Evolutionary conservation across 1,140 invertebrate species (phyloP).

Genomic region (Augochlora pura): DNA sequence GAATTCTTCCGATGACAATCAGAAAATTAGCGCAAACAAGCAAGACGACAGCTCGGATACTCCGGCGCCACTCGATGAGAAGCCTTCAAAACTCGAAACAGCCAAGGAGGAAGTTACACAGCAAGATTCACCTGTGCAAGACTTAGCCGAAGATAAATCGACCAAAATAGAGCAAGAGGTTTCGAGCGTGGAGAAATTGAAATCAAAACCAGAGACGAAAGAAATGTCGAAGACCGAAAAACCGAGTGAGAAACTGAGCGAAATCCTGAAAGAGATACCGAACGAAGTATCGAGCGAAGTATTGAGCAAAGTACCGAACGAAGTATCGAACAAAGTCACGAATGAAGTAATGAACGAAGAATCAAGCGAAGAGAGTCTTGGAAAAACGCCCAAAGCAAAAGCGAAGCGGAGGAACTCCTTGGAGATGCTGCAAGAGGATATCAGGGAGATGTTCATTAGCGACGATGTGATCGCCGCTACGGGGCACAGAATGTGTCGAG

Average conservation of each 20-base stretch:
- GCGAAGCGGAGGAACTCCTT: slow-evolving; percentile 79
- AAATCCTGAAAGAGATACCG: too few relatives aligned
- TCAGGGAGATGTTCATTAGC: slow-evolving; percentile 85
- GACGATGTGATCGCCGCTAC: slow-evolving; percentile 82
- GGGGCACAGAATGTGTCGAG: slow-evolving; percentile 74
- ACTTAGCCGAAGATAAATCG: not conserved
- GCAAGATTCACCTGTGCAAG: not conserved
- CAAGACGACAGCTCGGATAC: too few relatives aligned
- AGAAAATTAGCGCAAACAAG: not conserved
- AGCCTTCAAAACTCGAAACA: not conserved
- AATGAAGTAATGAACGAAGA: not conserved
- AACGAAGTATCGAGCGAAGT: too few relatives aligned
- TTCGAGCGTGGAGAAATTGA: not conserved
- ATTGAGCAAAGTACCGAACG: too few relatives aligned
- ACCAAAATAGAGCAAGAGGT: not conserved
- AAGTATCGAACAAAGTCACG: too few relatives aligned
- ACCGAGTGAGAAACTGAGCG: too few relatives aligned
- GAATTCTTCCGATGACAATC: not conserved
- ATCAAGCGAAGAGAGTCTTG: slow-evolving; percentile 9
- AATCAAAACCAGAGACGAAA: not conserved
- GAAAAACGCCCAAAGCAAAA: slow-evolving; percentile 55
- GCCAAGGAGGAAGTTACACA: not conserved
- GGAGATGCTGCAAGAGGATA: slow-evolving; percentile 84
- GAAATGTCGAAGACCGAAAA: not conserved
- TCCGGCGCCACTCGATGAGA: too few relatives aligned